Conservation (phyloP, 2,797 vertebrate species). For the Gadopsis bispinosus region DNA sequence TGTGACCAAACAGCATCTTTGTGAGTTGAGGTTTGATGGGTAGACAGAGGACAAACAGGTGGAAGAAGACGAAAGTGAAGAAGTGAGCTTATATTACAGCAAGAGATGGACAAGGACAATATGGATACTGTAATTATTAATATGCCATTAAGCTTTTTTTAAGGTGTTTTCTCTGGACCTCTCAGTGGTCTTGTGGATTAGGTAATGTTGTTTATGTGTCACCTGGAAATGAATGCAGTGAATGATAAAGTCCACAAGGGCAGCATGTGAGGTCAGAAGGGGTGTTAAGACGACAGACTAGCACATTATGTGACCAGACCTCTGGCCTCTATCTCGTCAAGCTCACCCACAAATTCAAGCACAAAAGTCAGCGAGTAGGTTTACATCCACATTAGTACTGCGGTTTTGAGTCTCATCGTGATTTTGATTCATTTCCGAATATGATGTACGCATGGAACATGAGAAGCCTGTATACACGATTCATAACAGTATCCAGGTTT, state of each 20-base stretch:
- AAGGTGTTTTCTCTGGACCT: constrained; percentile 31
- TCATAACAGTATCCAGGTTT: neutral
- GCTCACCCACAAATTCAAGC: neutral
- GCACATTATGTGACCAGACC: neutral
- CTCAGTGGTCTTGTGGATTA: neutral
- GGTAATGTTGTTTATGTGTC: constrained; percentile 4
- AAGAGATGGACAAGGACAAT: constrained; percentile 31
- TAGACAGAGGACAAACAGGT: constrained; percentile 17
- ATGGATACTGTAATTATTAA: constrained; percentile 27
- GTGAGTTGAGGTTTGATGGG: constrained; percentile 53
- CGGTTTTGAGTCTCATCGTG: neutral
- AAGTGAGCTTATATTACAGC: constrained; percentile 56
- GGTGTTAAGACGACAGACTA: constrained; percentile 2
- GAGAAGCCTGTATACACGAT: neutral
- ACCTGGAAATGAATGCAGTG: constrained; percentile 7
- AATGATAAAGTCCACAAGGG: constrained; percentile 16
- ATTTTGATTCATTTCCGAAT: neutral
- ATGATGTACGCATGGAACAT: neutral
- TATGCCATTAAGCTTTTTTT: constrained; percentile 1
- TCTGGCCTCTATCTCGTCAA: constrained; percentile 8
- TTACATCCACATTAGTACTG: neutral
- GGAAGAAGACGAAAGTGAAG: constrained; percentile 27
- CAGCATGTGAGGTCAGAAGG: constrained; percentile 15
- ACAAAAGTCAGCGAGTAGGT: neutral
- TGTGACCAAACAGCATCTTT: constrained; percentile 57